Conservation (phyloP, 2,888 invertebrate species). For the Belgica antarctica region DNA sequence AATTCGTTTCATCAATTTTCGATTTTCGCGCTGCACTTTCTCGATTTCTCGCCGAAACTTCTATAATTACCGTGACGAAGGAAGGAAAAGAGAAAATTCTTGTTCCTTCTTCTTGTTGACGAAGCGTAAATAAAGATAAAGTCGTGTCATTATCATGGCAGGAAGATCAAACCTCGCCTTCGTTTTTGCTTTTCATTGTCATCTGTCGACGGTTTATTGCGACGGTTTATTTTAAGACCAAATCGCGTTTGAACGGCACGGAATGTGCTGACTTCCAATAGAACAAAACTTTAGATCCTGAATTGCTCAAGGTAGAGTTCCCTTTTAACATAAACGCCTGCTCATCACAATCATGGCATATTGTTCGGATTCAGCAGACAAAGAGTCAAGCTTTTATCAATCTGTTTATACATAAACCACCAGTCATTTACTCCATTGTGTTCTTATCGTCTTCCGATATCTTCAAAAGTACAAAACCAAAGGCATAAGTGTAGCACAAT, state of each 20-base stretch:
- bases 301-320: not conserved
- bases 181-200: slow-evolving; percentile 21
- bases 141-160: slow-evolving; percentile 22
- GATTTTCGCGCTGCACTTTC: slow-evolving; percentile 4
- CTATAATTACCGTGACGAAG: not conserved
- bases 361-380: no score
- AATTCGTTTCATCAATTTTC: not conserved
- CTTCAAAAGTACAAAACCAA: not conserved
- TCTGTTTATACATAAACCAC: not conserved
- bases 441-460: not conserved
- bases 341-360: no score
- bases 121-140: slow-evolving; percentile 15
- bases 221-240: slow-evolving; percentile 2
- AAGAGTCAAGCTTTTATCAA: not conserved
- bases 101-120: not conserved
- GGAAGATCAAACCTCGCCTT: slow-evolving; percentile 16
- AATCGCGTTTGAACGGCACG: not conserved
- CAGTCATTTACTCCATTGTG: not conserved
- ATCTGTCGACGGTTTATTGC: slow-evolving; percentile 12
- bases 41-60: not conserved
- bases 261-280: not conserved
- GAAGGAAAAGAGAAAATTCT: not conserved
- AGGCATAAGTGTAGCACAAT: not conserved
- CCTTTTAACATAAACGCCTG: no score
- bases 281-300: not conserved